A percentile compares a stretch with the other conserved stretches of the same genome.
These are phyloP conservation scores for Platygyra sinensis DNA, from an alignment of 64 coral and sea anemone species.

Conservation along the genomic window DNA sequence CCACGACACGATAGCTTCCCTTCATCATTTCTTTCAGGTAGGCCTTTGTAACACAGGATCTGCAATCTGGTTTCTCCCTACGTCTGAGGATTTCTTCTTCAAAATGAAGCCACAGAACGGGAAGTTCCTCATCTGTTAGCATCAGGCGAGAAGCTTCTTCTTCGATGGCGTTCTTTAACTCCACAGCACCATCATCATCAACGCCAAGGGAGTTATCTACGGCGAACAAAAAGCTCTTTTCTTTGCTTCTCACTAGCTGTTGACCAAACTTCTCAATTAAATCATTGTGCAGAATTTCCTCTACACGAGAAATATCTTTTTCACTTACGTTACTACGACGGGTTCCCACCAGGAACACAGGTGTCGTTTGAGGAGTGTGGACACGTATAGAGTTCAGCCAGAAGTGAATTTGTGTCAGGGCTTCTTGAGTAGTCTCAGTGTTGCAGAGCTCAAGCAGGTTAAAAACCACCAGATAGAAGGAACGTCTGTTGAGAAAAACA, in stretches of 20 bases:
- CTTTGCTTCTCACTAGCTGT: conserved; percentile 49
- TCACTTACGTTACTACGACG: conserved; percentile 39
- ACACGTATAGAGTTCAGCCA: conserved; percentile 84
- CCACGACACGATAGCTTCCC: neutral
- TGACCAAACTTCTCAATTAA: conserved; percentile 49
- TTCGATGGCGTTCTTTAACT: conserved; percentile 56
- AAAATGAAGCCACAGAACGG: conserved; percentile 71
- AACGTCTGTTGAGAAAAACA: conserved; percentile 74
- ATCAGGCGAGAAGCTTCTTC: conserved; percentile 43
- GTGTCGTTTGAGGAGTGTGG: conserved; percentile 55
- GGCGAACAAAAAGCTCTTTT: conserved; percentile 43
- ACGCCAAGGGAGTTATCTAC: conserved; percentile 65
- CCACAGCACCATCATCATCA: conserved; percentile 27
- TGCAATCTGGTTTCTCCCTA: neutral
- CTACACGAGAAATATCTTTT: conserved; percentile 31
- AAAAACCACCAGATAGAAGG: conserved; percentile 73
- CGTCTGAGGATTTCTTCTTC: conserved; percentile 71
- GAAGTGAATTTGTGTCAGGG: conserved; percentile 42
- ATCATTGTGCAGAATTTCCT: conserved; percentile 1
- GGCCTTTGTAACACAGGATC: conserved; percentile 26
- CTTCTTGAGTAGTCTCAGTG: neutral
- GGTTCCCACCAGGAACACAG: conserved; percentile 79
- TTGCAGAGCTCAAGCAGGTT: conserved; percentile 45
- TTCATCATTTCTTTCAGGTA: conserved; percentile 30
- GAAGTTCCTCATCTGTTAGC: conserved; percentile 53